phyloP scores from a whole-genome alignment of 2,113 vertebrate genomes.

The Rana temporaria region DNA sequence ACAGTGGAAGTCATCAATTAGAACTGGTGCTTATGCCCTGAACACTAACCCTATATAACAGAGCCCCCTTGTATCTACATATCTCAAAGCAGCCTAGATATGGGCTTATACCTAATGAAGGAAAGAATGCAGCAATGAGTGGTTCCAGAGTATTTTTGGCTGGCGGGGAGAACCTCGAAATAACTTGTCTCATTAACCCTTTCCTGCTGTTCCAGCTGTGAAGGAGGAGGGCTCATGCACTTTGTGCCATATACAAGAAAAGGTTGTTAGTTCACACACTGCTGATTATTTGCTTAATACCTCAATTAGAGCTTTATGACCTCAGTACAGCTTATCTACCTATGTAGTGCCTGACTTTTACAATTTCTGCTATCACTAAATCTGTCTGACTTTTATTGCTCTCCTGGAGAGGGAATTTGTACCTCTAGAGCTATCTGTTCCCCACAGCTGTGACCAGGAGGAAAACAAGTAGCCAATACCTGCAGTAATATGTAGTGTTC shows the following conservation, averaged over 20 bases:
- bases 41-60: conserved; percentile 11
- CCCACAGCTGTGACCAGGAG: conserved; percentile 2
- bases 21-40: not conserved
- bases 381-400: conserved; percentile 51
- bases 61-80: conserved; percentile 20
- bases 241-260: conserved; percentile 15
- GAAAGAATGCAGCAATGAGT: conserved; percentile 48
- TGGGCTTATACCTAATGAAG: conserved; percentile 41
- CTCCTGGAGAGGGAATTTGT: conserved; percentile 23
- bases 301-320: conserved; percentile 56
- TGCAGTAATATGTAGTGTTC: no score
- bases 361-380: conserved; percentile 49
- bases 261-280: conserved; percentile 49
- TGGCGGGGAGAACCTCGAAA: conserved; percentile 33
- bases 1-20: not conserved
- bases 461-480: not conserved
- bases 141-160: conserved; percentile 47
- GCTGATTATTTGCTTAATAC: conserved; percentile 52
- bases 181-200: conserved; percentile 47
- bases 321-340: conserved; percentile 38
- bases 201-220: not conserved
- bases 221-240: not conserved
- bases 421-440: conserved; percentile 33
- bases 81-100: conserved; percentile 26
- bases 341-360: conserved; percentile 45